A percentile compares a stretch with the other conserved stretches of the same genome.
phyloP scores from a whole-genome alignment of 1,140 invertebrate genomes.

The Macrotrachela quadricornifera region DNA sequence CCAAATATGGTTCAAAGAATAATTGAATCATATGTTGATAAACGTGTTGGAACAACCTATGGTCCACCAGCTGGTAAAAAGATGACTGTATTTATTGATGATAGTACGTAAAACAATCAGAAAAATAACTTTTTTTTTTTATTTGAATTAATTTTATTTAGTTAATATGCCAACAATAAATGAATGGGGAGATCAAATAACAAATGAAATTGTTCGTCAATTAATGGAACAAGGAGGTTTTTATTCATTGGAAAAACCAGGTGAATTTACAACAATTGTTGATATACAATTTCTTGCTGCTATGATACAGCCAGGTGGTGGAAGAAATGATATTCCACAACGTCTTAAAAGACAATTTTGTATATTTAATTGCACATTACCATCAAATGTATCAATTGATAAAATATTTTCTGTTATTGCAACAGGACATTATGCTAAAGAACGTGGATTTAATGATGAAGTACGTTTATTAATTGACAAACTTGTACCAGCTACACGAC shows the following conservation, averaged over 20 bases:
- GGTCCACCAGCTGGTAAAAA: slow-evolving; percentile 75
- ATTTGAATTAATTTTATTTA: too few relatives aligned
- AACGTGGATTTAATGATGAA: slow-evolving; percentile 19
- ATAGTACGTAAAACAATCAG: slow-evolving; percentile 27
- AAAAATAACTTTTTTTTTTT: too few relatives aligned
- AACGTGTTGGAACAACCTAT: slow-evolving; percentile 74
- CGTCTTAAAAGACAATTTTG: slow-evolving; percentile 78
- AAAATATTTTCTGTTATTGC: slow-evolving; percentile 51
- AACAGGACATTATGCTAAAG: slow-evolving; percentile 24
- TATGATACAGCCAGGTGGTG: slow-evolving; percentile 82
- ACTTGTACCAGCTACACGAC: slow-evolving; percentile 26
- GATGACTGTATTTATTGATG: slow-evolving; percentile 81
- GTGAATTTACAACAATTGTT: slow-evolving; percentile 70
- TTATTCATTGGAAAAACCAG: slow-evolving; percentile 85
- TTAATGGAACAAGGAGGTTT: slow-evolving; percentile 90
- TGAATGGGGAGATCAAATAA: slow-evolving; percentile 77
- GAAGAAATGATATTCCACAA: slow-evolving; percentile 79
- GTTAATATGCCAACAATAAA: slow-evolving; percentile 84
- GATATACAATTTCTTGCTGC: slow-evolving; percentile 79
- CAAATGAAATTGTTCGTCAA: slow-evolving; percentile 84
- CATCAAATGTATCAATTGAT: slow-evolving; percentile 61
- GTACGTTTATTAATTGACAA: slow-evolving; percentile 17
- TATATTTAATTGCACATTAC: slow-evolving; percentile 79
- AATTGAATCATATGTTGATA: slow-evolving; percentile 84
- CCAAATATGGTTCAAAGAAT: slow-evolving; percentile 52